A percentile compares a stretch with the other conserved stretches of the same genome.
Evolutionary conservation across 2,888 invertebrate genomes (phyloP).

Genomic region (Melanargia galathea): DNA sequence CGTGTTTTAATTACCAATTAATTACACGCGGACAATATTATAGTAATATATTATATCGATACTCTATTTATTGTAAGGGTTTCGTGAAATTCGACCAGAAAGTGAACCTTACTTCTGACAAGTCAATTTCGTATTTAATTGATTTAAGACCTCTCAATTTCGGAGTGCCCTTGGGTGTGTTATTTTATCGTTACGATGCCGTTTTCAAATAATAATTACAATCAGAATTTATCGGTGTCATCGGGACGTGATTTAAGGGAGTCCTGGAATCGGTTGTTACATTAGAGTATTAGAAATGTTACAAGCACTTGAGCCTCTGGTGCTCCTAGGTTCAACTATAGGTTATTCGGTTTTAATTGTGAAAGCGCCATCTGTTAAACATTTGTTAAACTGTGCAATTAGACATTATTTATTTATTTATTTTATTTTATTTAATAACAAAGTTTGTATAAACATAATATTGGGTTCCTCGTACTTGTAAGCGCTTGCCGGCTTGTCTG

Average conservation of each 20-base stretch:
- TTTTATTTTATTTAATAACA: too few species aligned
- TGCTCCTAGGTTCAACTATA: too few species aligned
- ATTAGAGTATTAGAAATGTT: background rate
- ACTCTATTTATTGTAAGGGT: slow-evolving; percentile 8
- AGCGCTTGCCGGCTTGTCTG: too few species aligned
- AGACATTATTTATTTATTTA: too few species aligned
- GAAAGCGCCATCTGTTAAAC: too few species aligned
- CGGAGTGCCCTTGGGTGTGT: slow-evolving; percentile 59
- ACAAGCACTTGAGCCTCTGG: background rate
- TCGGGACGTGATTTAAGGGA: slow-evolving; percentile 65
- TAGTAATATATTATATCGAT: background rate
- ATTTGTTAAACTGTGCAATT: too few species aligned
- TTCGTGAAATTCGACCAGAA: slow-evolving; percentile 17
- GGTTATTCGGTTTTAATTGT: too few species aligned
- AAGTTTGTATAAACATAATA: too few species aligned
- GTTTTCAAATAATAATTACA: slow-evolving; percentile 74
- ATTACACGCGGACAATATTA: slow-evolving; percentile 3
- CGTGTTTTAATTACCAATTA: slow-evolving; percentile 5
- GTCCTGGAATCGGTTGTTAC: background rate
- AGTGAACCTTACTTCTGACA: slow-evolving; percentile 31
- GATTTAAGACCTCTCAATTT: slow-evolving; percentile 69
- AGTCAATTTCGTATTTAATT: slow-evolving; percentile 53
- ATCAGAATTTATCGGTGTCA: slow-evolving; percentile 76
- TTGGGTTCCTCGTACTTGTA: too few species aligned
- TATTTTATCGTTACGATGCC: slow-evolving; percentile 73